Conservation (phyloP, 2,797 vertebrate genomes). For the Anas flavirostris region DNA sequence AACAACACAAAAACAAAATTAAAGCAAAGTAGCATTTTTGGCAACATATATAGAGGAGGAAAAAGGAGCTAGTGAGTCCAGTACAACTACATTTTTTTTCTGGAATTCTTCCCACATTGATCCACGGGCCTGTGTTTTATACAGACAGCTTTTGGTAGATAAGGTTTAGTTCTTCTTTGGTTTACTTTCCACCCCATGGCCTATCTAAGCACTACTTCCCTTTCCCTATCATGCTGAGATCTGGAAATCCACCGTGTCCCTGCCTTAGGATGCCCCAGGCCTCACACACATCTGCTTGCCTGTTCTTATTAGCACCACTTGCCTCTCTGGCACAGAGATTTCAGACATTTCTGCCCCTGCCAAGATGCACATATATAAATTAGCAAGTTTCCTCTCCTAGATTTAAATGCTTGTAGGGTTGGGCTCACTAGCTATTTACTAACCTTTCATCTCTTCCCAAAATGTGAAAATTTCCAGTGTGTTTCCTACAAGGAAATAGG, state of each 20-base stretch:
- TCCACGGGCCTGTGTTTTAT: neutral
- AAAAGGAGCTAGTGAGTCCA: neutral
- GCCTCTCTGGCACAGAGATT: neutral
- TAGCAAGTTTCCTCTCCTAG: neutral
- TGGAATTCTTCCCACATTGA: neutral
- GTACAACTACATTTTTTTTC: neutral
- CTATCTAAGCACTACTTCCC: neutral
- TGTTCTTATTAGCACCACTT: neutral
- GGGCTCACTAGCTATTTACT: neutral
- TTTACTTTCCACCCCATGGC: neutral
- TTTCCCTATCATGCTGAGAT: neutral
- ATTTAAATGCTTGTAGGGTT: neutral
- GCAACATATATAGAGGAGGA: slow-evolving; percentile 8
- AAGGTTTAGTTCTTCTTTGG: neutral
- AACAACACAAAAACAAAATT: slow-evolving; percentile 46
- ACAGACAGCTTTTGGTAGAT: neutral
- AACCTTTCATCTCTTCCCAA: neutral
- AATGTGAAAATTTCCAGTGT: neutral
- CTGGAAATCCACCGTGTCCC: neutral
- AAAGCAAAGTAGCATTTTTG: slow-evolving; percentile 56
- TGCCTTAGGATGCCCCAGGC: neutral
- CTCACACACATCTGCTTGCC: neutral
- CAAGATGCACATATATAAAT: neutral
- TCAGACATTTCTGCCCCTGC: neutral
- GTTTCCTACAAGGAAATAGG: neutral